Evolutionary conservation across 2,888 invertebrate genomes (phyloP).

Genomic region (Pemphredon lugubris): DNA sequence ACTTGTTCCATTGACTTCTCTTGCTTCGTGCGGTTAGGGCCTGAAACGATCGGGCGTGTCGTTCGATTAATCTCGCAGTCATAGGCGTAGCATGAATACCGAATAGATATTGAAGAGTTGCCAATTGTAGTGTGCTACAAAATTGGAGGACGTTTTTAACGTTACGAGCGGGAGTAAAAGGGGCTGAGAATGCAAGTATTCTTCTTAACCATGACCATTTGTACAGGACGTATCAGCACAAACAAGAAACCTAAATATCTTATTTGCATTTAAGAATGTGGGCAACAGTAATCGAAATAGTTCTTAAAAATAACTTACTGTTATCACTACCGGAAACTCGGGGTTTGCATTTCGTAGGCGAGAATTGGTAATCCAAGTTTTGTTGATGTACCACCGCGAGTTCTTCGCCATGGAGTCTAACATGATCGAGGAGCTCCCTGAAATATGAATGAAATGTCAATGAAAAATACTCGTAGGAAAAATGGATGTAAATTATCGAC

Average conservation of each 20-base stretch:
- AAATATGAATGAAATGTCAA: neutral
- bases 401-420: conserved; percentile 77
- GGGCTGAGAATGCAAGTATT: no score
- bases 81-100: no score
- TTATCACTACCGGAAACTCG: conserved; percentile 48
- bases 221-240: no score
- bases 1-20: conserved; percentile 65
- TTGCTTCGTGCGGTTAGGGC: conserved; percentile 48
- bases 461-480: neutral
- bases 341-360: conserved; percentile 53
- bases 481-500: neutral
- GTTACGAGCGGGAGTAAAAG: no score
- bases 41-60: no score
- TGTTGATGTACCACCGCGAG: conserved; percentile 75
- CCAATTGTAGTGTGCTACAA: no score
- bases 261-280: no score
- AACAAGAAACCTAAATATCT: no score
- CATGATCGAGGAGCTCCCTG: conserved; percentile 76
- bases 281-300: neutral
- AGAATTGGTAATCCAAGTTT: conserved; percentile 54
- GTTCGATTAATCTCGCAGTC: no score
- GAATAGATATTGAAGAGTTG: no score
- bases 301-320: conserved; percentile 52
- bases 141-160: no score
- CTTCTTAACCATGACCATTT: no score